phyloP scores from a whole-genome alignment of 1,140 invertebrate species.

The Drosophila sulfurigaster region DNA sequence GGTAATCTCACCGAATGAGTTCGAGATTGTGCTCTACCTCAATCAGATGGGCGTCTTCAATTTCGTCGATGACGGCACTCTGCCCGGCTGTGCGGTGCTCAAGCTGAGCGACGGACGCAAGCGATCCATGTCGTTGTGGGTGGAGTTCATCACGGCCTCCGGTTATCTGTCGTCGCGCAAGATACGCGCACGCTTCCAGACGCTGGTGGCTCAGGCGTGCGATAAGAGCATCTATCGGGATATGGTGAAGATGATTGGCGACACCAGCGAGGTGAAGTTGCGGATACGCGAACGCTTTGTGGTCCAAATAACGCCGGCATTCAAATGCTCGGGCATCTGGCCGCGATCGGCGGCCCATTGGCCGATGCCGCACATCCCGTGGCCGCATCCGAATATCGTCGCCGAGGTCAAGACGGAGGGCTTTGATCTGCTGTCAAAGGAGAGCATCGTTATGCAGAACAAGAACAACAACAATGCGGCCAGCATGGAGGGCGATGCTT shows the following conservation, averaged over 20 bases:
- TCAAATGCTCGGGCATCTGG: slow-evolving; percentile 97
- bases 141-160: slow-evolving; percentile 98
- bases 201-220: slow-evolving; percentile 96
- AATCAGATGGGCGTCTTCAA: slow-evolving; percentile 99
- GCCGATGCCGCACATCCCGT: slow-evolving; percentile 94
- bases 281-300: slow-evolving; percentile 96
- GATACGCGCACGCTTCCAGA: slow-evolving; percentile 97
- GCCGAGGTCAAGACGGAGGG: slow-evolving; percentile 97
- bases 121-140: slow-evolving; percentile 98
- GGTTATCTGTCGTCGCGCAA: slow-evolving; percentile 97
- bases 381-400: slow-evolving; percentile 95
- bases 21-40: slow-evolving; percentile 97
- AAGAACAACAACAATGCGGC: slow-evolving; percentile 89
- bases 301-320: slow-evolving; percentile 96
- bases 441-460: slow-evolving; percentile 91
- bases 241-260: slow-evolving; percentile 96
- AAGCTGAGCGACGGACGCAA: slow-evolving; percentile 98
- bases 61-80: slow-evolving; percentile 97
- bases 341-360: slow-evolving; percentile 96
- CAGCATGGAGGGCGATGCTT: slow-evolving; percentile 97
- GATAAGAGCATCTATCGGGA: slow-evolving; percentile 97
- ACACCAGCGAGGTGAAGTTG: slow-evolving; percentile 95
- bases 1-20: slow-evolving; percentile 95
- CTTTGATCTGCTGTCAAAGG: slow-evolving; percentile 96
- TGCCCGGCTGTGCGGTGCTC: slow-evolving; percentile 97